Percentiles rank a stretch among this genome's conserved stretches.
phyloP scores from a whole-genome alignment of 2,888 invertebrate species.

The Tridacna gigas region DNA sequence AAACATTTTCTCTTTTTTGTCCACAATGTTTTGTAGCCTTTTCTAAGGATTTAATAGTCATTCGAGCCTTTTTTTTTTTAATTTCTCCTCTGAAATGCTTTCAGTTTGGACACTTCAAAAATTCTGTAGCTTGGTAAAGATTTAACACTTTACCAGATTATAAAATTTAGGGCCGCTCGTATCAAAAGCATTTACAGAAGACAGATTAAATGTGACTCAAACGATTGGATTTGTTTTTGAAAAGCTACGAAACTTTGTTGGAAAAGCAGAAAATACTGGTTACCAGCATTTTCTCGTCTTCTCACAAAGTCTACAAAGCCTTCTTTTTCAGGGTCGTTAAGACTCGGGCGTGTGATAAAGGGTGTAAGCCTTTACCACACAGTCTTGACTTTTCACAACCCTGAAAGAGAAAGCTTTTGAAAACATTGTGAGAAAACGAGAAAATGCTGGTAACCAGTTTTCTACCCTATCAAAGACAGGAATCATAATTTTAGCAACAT shows the following conservation, averaged over 20 bases:
- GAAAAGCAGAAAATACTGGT: conserved; percentile 7
- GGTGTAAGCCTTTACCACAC: neutral
- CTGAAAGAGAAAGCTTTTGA: neutral
- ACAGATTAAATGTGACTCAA: too few relatives aligned
- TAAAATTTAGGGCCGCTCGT: too few relatives aligned
- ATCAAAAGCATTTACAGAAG: too few relatives aligned
- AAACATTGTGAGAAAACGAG: neutral
- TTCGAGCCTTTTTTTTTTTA: too few relatives aligned
- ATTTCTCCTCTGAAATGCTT: too few relatives aligned
- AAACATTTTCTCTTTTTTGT: too few relatives aligned
- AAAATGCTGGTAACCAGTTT: neutral
- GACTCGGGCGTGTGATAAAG: neutral
- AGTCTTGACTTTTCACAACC: neutral
- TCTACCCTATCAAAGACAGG: neutral
- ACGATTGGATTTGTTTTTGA: too few relatives aligned
- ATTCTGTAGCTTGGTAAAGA: too few relatives aligned
- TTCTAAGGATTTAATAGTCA: too few relatives aligned
- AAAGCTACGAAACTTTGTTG: neutral
- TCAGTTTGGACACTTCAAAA: too few relatives aligned
- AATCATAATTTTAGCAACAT: too few relatives aligned
- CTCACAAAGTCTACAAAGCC: neutral
- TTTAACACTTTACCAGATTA: neutral
- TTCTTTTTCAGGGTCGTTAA: neutral
- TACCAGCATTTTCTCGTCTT: neutral
- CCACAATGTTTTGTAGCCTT: too few relatives aligned